Evolutionary conservation across 2,797 vertebrate genomes (phyloP).

Genomic region (Echeneis naucrates): DNA sequence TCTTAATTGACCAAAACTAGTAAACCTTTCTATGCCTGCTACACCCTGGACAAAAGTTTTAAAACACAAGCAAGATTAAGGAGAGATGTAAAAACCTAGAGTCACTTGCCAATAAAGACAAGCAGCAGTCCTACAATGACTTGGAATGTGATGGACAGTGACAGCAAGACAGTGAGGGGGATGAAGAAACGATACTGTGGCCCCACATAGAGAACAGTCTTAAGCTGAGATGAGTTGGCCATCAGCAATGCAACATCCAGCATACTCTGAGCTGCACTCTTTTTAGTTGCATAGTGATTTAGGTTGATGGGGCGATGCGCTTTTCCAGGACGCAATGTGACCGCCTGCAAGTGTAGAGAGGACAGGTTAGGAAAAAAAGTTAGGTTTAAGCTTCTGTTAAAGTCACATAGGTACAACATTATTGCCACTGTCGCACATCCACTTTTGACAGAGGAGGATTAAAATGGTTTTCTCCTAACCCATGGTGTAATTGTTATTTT

Average conservation of each 20-base stretch:
- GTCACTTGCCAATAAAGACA: conserved; percentile 77
- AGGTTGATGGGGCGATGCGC: conserved; percentile 75
- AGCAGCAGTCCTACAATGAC: conserved; percentile 84
- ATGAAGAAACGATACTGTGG: conserved; percentile 83
- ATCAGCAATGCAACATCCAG: conserved; percentile 90
- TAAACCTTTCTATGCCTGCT: not conserved
- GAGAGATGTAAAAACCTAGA: not conserved
- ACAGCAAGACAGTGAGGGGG: conserved; percentile 86
- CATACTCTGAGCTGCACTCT: conserved; percentile 93
- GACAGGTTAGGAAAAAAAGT: not conserved
- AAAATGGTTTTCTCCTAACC: not conserved
- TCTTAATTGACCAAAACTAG: not conserved
- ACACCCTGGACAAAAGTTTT: not conserved
- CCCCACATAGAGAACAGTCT: conserved; percentile 87
- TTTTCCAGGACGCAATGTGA: not conserved
- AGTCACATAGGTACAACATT: not conserved
- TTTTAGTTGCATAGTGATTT: conserved; percentile 92
- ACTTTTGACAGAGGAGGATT: not conserved
- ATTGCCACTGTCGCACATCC: not conserved
- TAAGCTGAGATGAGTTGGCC: conserved; percentile 91
- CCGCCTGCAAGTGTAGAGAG: conserved; percentile 20
- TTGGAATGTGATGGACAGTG: conserved; percentile 88
- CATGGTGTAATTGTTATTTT: not conserved
- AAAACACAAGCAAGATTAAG: not conserved
- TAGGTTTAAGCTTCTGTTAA: not conserved